phyloP scores from a whole-genome alignment of 2,113 vertebrate genomes.

The Entelurus aequoreus region DNA sequence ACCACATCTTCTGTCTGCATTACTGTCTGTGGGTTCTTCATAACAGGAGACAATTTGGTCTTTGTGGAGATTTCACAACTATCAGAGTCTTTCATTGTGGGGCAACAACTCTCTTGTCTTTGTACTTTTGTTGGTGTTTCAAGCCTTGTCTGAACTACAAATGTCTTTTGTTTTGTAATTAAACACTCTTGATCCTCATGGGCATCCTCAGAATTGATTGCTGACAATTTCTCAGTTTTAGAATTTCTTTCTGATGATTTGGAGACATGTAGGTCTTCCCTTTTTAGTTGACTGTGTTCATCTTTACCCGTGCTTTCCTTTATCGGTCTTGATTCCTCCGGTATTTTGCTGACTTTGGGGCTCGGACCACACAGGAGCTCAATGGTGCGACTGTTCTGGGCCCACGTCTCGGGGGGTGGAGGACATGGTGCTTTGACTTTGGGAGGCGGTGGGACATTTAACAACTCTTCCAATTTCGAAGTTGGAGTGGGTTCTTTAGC shows the following conservation, averaged over 20 bases:
- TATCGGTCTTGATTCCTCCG: constrained; percentile 26
- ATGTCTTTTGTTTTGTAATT: constrained; percentile 17
- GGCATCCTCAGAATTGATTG: constrained; percentile 11
- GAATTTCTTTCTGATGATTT: constrained; percentile 22
- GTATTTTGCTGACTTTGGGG: constrained; percentile 9
- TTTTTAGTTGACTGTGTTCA: constrained; percentile 26
- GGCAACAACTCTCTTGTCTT: constrained; percentile 17
- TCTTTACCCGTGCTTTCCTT: constrained; percentile 19
- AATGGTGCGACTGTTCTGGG: constrained; percentile 62
- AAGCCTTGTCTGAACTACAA: neutral
- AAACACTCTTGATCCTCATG: constrained; percentile 14
- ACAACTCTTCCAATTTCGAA: constrained; percentile 43
- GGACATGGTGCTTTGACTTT: constrained; percentile 85
- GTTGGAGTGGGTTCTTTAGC: constrained; percentile 20
- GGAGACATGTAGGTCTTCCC: constrained; percentile 7
- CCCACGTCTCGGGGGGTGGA: constrained; percentile 81
- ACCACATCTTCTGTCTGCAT: constrained; percentile 25
- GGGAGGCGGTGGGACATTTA: constrained; percentile 85
- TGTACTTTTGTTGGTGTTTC: constrained; percentile 19
- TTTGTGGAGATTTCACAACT: constrained; percentile 33
- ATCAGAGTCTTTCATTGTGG: constrained; percentile 4
- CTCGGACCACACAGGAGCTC: constrained; percentile 60
- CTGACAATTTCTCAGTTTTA: constrained; percentile 16
- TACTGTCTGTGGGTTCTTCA: constrained; percentile 48
- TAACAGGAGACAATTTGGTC: constrained; percentile 56